These are phyloP conservation scores for Dryococelus australis DNA, from an alignment of 2,888 invertebrate species.

Conservation along the genomic window DNA sequence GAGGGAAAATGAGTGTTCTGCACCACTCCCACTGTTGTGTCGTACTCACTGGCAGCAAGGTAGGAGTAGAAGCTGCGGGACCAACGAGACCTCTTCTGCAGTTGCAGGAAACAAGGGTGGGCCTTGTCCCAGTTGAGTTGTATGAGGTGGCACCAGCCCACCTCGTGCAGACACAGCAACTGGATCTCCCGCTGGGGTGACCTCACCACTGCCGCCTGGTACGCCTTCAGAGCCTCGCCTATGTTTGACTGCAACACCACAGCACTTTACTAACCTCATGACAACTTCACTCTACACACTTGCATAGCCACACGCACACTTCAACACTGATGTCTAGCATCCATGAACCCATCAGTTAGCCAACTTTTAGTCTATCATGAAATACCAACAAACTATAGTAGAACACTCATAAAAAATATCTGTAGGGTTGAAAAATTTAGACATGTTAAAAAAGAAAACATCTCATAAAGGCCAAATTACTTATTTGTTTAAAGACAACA, in stretches of 20 bases:
- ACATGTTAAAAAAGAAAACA: too few relatives aligned
- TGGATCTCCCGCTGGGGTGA: conserved; percentile 70
- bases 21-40: too few relatives aligned
- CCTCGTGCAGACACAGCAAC: conserved; percentile 68
- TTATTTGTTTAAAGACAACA: too few relatives aligned
- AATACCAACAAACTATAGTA: too few relatives aligned
- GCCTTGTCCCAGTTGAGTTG: conserved; percentile 66
- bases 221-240: conserved; percentile 64
- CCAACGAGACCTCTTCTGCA: conserved; percentile 70
- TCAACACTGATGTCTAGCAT: too few relatives aligned
- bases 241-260: conserved; percentile 65
- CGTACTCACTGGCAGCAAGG: conserved; percentile 61
- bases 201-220: conserved; percentile 65
- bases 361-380: too few relatives aligned
- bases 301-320: too few relatives aligned
- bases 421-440: too few relatives aligned
- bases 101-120: conserved; percentile 61
- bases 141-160: conserved; percentile 73
- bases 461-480: too few relatives aligned
- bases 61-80: conserved; percentile 72
- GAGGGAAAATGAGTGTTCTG: too few relatives aligned
- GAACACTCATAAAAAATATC: too few relatives aligned
- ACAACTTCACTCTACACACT: neutral
- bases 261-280: neutral
- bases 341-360: too few relatives aligned